Conservation (phyloP, 2,113 vertebrate genomes). For the Macrotus californicus region DNA sequence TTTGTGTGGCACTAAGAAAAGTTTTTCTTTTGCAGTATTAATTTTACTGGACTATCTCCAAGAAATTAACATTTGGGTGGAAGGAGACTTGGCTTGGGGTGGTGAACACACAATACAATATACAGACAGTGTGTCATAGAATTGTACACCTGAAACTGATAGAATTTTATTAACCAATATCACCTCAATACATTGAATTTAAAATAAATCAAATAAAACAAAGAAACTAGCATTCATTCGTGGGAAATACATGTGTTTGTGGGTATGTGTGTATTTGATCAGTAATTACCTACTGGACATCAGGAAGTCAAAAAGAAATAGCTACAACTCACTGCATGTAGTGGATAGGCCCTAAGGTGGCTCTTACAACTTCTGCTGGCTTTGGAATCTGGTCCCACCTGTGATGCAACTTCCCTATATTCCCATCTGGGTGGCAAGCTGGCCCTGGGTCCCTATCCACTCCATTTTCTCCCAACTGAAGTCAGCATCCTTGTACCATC, state of each 20-base stretch:
- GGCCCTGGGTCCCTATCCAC: not conserved
- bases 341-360: not conserved
- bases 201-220: not conserved
- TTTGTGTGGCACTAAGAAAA: not conserved
- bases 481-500: not conserved
- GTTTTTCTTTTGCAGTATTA: not conserved
- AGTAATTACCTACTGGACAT: not conserved
- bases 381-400: not conserved
- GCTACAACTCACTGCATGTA: not conserved
- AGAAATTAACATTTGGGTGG: not conserved
- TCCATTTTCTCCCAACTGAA: not conserved
- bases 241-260: not conserved
- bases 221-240: not conserved
- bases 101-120: not conserved
- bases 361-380: not conserved
- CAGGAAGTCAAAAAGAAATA: not conserved
- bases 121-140: not conserved
- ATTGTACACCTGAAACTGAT: not conserved
- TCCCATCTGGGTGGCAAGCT: not conserved
- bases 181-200: not conserved
- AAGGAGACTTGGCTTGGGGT: not conserved
- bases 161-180: not conserved
- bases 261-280: not conserved
- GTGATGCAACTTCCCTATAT: not conserved
- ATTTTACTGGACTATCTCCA: not conserved